A percentile compares a stretch with the other conserved stretches of the same genome.
These are phyloP conservation scores for Mycogona germanica DNA, from an alignment of 2,888 invertebrate genomes.

Conservation along the genomic window DNA sequence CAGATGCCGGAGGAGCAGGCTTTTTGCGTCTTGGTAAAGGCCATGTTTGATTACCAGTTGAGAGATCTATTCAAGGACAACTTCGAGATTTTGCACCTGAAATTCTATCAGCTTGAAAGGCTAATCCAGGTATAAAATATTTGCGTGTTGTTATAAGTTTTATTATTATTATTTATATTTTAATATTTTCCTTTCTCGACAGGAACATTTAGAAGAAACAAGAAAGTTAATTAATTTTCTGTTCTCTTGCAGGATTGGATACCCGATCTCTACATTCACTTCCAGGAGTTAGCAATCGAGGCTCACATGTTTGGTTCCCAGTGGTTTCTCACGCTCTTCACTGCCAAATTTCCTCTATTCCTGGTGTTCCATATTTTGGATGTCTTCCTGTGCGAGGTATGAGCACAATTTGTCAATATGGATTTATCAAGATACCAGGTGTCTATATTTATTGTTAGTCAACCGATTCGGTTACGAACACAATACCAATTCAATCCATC, in stretches of 20 bases:
- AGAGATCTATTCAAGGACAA: slow-evolving; percentile 93
- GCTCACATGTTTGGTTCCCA: slow-evolving; percentile 99
- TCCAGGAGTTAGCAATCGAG: slow-evolving; percentile 64
- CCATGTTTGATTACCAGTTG: slow-evolving; percentile 94
- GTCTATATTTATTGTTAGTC: not conserved
- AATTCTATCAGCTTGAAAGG: slow-evolving; percentile 87
- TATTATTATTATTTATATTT: slow-evolving; percentile 9
- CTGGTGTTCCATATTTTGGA: slow-evolving; percentile 96
- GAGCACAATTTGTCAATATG: too few species aligned
- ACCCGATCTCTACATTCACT: slow-evolving; percentile 39
- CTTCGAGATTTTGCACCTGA: slow-evolving; percentile 89
- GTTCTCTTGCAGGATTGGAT: slow-evolving; percentile 35
- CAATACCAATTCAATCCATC: not conserved
- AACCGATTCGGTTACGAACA: not conserved
- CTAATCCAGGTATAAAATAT: slow-evolving; percentile 59
- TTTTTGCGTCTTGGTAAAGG: slow-evolving; percentile 86
- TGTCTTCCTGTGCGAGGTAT: slow-evolving; percentile 59
- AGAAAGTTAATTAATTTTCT: not conserved
- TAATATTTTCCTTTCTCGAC: not conserved
- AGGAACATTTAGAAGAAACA: slow-evolving; percentile 8
- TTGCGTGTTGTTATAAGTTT: too few species aligned
- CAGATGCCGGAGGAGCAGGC: slow-evolving; percentile 99
- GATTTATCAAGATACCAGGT: too few species aligned
- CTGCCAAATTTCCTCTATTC: slow-evolving; percentile 93
- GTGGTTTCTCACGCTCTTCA: slow-evolving; percentile 99